A percentile compares a stretch with the other conserved stretches of the same genome.
Evolutionary conservation across 2,113 vertebrate genomes (phyloP).

Genomic region (Heliornis fulica): DNA sequence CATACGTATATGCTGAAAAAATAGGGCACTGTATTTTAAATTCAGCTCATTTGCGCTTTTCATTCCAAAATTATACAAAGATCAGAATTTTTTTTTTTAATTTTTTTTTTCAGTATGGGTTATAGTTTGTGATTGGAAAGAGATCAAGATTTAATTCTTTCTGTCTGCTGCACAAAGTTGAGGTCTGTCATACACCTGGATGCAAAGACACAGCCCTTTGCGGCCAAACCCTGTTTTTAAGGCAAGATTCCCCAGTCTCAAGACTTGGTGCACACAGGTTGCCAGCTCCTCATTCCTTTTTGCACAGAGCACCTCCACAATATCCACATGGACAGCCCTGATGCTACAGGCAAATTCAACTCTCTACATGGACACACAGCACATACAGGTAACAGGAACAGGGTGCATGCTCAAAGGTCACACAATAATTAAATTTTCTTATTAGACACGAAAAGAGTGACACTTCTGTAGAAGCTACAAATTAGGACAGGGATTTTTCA

Average conservation of each 20-base stretch:
- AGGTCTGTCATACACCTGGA: too few species aligned
- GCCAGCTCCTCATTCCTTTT: not conserved
- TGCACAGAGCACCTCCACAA: not conserved
- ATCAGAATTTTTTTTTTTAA: not conserved
- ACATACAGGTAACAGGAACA: not conserved
- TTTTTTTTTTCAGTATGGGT: not conserved
- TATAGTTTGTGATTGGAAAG: not conserved
- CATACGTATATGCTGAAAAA: conserved; percentile 1
- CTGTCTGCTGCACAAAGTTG: not conserved
- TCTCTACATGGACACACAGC: accelerated
- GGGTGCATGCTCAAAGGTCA: not conserved
- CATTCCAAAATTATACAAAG: not conserved
- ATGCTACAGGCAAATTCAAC: not conserved
- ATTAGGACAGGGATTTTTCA: not conserved
- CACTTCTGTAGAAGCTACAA: not conserved
- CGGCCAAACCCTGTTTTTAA: not conserved
- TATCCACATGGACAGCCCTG: not conserved
- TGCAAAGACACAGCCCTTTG: not conserved
- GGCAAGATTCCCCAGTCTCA: not conserved
- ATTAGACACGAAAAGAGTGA: not conserved
- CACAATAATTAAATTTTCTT: not conserved
- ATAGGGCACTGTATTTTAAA: conserved; percentile 17
- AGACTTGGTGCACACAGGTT: not conserved
- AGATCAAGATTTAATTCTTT: not conserved
- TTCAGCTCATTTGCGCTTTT: not conserved